Evolutionary conservation across 2,113 vertebrate genomes (phyloP), one percentile per base, ranked within the genome.

Genomic region (Sceloporus undulatus): DNA sequence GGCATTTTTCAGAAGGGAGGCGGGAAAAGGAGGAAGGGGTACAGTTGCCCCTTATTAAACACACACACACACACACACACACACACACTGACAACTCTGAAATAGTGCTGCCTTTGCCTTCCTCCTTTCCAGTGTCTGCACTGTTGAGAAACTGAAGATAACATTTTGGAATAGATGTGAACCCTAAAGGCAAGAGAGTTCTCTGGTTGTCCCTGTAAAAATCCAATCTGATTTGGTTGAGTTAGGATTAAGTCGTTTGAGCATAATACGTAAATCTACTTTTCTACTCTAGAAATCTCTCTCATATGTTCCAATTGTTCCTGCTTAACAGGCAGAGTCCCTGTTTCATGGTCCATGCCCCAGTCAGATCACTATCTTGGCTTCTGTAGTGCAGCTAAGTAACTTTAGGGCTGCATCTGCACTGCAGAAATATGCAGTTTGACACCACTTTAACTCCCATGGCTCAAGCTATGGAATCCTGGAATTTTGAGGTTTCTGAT

Each of bases 131-230:
- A 10, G 2, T 7, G 8, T 29, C 40, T 62, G 70, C 34, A 16
- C 79, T 75, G 38, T 56, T 77, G 80, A 76, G 73, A 34, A 21
- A n/a, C 70, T 0, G 6, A 48, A 75, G 71, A 18, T 48, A 27
- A 77, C 2, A 23, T 68, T 78, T 83, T 68, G 80, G 87, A 76
- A 84, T 16, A 1, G 3, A 68, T n/a, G 34, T 21, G 9, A 66
- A 27, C 73, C 62, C 48, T 40, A 59, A 25, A 18, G 73, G 73
- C 73, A 82, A 68, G n/a, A 77, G n/a, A 84, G 74, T 70, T 56
- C 81, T 78, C 65, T 88, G 16, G 42, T 29, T 54, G 8, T 70
- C 42, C 29, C 59, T 70, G 42, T 77, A 59, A 76, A 82, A 84
- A 70, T 56, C 62, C 59, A 68, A 70, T 70, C 34, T 78, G 42